Base-by-base conservation (phyloP, 2,888 invertebrate genomes). In the Luperina testacea region DNA sequence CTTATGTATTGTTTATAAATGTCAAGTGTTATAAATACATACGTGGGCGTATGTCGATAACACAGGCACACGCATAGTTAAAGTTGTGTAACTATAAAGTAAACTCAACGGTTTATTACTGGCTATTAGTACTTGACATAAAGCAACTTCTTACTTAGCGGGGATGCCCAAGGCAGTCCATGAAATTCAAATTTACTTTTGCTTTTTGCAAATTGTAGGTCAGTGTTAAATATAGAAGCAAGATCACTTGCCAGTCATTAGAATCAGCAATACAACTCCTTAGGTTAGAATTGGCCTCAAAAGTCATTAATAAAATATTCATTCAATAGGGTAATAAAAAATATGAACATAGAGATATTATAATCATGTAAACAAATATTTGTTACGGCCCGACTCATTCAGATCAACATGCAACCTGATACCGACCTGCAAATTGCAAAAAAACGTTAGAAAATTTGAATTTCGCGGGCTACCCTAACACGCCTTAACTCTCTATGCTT, bases 1-100 rank as follows among this genome's bases (percentile, higher is more conserved):
- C 20, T 48, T 2, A 27, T 48, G 9, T n/a, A 27, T 48, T 45
- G 38, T 48, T 38, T 73, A 45, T 11, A 45, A 38, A 57, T 13
- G 2, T 69, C 17, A 15, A 42, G 65, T 80, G 59, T 32, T 77
- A 83, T 64, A 38, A 72, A 53, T 72, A 42, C 24, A 53, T 72
- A 42, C 24, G 61, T 76, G 68, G 64, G 61, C 59, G 20, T 67
- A 53, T 11, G 27, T 32, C 15, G 69, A 78, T 83, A 67, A 67
- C 79, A 57, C 32, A 38, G 42, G 20, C 69, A 53, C 42, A 32
- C n/a, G n/a, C 61, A 32, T 57, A 45, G 48, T 81, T 2, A 48
- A 69, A 59, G 51, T 59, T 59, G 42, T 68, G 53, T 38, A 61
- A 68, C 38, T 64, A 63, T 27, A 38, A 69, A 32, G 17, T 73